Conservation (phyloP, 2,888 invertebrate genomes). For the Microctonus aethiopoides region DNA sequence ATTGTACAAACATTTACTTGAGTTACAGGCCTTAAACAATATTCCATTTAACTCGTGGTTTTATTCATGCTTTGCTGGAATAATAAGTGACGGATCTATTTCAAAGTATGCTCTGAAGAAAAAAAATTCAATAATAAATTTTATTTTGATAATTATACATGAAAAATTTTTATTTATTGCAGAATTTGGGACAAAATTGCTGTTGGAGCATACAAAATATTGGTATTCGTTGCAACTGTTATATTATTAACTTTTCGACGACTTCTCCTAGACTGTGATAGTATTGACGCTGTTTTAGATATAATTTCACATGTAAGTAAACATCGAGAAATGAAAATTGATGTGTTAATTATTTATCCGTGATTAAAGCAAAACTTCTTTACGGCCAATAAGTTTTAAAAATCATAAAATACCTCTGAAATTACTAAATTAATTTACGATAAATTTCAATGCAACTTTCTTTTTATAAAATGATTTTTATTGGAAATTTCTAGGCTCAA, state of each 20-base stretch:
- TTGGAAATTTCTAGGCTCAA: no score
- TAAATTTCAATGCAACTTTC: no score
- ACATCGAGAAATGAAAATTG: no score
- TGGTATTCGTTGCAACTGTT: conserved; percentile 82
- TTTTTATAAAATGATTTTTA: no score
- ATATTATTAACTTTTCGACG: conserved; percentile 78
- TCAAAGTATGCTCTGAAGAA: conserved; percentile 72
- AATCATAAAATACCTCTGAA: no score
- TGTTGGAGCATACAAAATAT: conserved; percentile 85
- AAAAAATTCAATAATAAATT: neutral
- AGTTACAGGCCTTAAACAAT: conserved; percentile 73
- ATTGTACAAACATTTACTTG: conserved; percentile 77
- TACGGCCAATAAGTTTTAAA: no score
- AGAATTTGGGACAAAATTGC: conserved; percentile 92
- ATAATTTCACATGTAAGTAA: conserved; percentile 75
- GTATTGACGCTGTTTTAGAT: conserved; percentile 72
- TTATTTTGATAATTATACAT: neutral
- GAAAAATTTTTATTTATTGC: conserved; percentile 44
- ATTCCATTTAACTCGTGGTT: conserved; percentile 84
- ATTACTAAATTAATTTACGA: no score
- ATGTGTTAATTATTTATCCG: no score
- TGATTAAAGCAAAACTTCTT: no score
- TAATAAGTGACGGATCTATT: conserved; percentile 81
- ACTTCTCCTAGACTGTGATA: conserved; percentile 74
- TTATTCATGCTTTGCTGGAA: conserved; percentile 83